phyloP scores from a whole-genome alignment of 2,888 invertebrate genomes.

The Volucella inanis region DNA sequence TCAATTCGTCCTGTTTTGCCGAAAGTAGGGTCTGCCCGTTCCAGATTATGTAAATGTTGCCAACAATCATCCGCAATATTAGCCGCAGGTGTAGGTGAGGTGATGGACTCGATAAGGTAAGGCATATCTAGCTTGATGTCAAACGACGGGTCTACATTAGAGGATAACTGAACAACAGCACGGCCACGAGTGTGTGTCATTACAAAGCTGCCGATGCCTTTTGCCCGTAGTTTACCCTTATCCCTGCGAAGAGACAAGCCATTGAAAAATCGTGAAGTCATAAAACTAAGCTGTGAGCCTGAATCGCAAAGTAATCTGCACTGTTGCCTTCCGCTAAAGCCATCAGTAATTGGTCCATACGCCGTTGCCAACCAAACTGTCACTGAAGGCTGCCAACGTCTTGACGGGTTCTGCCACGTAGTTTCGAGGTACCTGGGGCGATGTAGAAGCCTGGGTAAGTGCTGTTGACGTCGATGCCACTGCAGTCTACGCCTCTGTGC shows the following conservation, averaged over 20 bases:
- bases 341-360: conserved; percentile 46
- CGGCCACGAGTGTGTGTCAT: conserved; percentile 35
- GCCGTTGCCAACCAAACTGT: conserved; percentile 45
- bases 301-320: conserved; percentile 59
- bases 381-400: conserved; percentile 41
- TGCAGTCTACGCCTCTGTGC: not conserved
- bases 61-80: conserved; percentile 67
- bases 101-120: no score
- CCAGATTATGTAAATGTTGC: conserved; percentile 66
- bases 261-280: conserved; percentile 45
- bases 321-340: conserved; percentile 44
- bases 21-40: conserved; percentile 72
- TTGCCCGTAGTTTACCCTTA: conserved; percentile 30
- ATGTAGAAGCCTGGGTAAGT: not conserved
- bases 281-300: conserved; percentile 21
- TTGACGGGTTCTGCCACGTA: conserved; percentile 19
- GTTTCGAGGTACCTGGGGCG: conserved; percentile 40
- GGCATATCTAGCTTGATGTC: conserved; percentile 18
- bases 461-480: not conserved
- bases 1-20: conserved; percentile 70
- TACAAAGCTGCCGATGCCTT: conserved; percentile 32
- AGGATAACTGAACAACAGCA: conserved; percentile 26
- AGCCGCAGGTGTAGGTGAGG: conserved; percentile 71
- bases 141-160: conserved; percentile 5
- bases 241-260: conserved; percentile 42